Conservation (phyloP, 2,888 invertebrate genomes). For the Marronus borbonicus region DNA sequence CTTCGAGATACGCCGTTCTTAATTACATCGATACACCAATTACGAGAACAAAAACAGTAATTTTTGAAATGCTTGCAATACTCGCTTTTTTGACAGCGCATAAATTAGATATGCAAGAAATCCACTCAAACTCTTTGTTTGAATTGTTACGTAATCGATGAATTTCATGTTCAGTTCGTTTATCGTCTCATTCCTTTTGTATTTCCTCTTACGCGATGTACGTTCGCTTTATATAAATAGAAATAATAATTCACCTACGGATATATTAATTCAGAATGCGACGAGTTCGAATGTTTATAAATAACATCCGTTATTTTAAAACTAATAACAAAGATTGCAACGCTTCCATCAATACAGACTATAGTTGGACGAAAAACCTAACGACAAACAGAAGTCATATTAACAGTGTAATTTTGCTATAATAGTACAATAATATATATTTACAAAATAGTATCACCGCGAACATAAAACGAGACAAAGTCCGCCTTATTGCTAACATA, state of each 20-base stretch:
- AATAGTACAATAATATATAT: constrained; percentile 38
- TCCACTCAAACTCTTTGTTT: neutral
- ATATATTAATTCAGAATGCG: neutral
- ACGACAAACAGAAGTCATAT: constrained; percentile 38
- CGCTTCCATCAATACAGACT: constrained; percentile 25
- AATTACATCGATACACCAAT: no score
- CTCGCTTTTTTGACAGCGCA: no score
- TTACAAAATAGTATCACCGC: constrained; percentile 56
- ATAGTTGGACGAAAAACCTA: constrained; percentile 27
- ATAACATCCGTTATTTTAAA: constrained; percentile 5
- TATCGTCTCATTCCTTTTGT: constrained; percentile 28
- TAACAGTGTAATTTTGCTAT: constrained; percentile 14
- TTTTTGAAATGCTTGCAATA: no score
- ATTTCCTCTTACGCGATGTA: constrained; percentile 23
- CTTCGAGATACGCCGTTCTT: no score
- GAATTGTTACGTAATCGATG: no score
- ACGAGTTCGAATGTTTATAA: constrained; percentile 30
- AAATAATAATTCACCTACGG: neutral
- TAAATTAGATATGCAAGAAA: neutral
- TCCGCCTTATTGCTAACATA: constrained; percentile 58
- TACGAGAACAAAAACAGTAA: no score
- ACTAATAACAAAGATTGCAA: constrained; percentile 24
- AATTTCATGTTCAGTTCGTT: constrained; percentile 26
- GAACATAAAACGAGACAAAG: constrained; percentile 51
- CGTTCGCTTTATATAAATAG: constrained; percentile 25